Evolutionary conservation across 92 coral and sea anemone genomes (phyloP).

Genomic region (Siderastrea siderea): DNA sequence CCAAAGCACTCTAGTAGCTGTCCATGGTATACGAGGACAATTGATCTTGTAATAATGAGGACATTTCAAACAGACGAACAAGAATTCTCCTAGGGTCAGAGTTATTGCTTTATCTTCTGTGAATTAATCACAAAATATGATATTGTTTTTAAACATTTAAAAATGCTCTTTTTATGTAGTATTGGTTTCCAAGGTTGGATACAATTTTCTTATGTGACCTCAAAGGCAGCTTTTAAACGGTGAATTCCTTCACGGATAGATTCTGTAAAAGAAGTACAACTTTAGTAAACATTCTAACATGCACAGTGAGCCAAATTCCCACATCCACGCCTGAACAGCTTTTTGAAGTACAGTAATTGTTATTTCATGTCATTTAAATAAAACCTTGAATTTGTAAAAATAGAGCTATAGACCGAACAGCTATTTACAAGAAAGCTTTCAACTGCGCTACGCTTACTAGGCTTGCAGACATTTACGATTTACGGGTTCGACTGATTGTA

Average conservation of each 20-base stretch:
- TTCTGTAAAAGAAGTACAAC: not conserved
- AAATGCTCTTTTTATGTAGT: no score
- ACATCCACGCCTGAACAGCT: constrained; percentile 19
- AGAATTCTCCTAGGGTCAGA: no score
- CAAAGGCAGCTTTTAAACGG: not conserved
- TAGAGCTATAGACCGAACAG: not conserved
- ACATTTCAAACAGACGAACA: no score
- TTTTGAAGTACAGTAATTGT: not conserved
- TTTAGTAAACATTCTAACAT: constrained; percentile 10
- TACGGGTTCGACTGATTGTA: no score
- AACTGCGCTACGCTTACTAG: no score
- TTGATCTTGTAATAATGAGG: no score
- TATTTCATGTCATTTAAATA: not conserved
- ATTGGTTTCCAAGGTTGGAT: no score
- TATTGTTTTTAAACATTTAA: no score
- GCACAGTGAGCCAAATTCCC: constrained; percentile 9
- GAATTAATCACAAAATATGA: no score
- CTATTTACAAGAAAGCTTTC: not conserved
- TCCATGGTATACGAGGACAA: no score
- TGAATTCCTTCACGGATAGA: constrained; percentile 25
- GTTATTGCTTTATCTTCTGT: no score
- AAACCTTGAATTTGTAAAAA: not conserved
- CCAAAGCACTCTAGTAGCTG: not conserved
- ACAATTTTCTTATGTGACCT: not conserved
- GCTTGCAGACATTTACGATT: not conserved